Percentiles rank a stretch among this genome's conserved stretches.
Conservation (phyloP, 2,797 vertebrate genomes). For the Pangasius djambal region DNA sequence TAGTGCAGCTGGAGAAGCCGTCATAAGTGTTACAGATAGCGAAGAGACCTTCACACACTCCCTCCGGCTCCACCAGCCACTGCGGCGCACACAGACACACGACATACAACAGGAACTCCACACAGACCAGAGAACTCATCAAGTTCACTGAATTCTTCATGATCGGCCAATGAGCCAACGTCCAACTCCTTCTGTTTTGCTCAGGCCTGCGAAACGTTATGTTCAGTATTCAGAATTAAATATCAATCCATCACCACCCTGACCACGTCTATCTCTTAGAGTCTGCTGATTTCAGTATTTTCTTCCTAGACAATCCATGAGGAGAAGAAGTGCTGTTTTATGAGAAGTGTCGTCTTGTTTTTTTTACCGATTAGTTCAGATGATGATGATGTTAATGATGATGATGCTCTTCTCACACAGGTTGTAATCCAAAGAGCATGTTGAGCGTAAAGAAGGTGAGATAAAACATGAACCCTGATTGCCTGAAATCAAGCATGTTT, state of each 20-base stretch:
- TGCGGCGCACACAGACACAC: constrained; percentile 62
- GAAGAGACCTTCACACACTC: constrained; percentile 57
- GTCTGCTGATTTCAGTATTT: constrained; percentile 17
- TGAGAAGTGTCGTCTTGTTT: not conserved
- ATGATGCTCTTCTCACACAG: constrained; percentile 3
- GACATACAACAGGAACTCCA: constrained; percentile 63
- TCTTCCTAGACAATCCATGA: not conserved
- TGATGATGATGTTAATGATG: not conserved
- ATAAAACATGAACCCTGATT: constrained; percentile 29
- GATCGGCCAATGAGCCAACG: not conserved
- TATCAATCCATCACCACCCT: constrained; percentile 8
- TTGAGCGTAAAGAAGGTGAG: not conserved
- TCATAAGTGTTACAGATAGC: constrained; percentile 49
- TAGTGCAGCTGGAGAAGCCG: constrained; percentile 56
- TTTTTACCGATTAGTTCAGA: constrained; percentile 13
- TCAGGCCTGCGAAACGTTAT: not conserved
- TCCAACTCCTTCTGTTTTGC: constrained; percentile 1
- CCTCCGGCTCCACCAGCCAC: constrained; percentile 55
- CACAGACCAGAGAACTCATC: constrained; percentile 62
- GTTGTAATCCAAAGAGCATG: not conserved
- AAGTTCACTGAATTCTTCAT: constrained; percentile 61
- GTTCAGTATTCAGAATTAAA: constrained; percentile 8
- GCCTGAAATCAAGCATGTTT: constrained; percentile 49
- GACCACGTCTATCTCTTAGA: not conserved
- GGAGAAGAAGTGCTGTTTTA: not conserved